phyloP scores from a whole-genome alignment of 1,140 invertebrate genomes.

The Philaenus spumarius region DNA sequence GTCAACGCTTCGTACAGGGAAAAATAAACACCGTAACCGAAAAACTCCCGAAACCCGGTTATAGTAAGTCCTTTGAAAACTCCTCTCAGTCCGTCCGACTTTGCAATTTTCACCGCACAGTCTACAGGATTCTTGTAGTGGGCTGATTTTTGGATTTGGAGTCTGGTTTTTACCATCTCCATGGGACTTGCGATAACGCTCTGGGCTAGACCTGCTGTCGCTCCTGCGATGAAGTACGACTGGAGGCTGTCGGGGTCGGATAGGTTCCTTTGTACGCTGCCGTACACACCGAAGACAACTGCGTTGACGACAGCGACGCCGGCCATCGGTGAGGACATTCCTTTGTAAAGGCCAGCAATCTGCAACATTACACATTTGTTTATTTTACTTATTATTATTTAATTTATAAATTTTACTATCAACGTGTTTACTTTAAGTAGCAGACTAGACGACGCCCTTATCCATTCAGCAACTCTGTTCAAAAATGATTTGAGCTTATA shows the following conservation, averaged over 20 bases:
- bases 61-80: conserved; percentile 67
- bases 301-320: conserved; percentile 84
- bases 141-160: conserved; percentile 38
- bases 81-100: conserved; percentile 54
- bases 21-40: conserved; percentile 66
- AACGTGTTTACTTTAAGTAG: too few relatives aligned
- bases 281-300: conserved; percentile 87
- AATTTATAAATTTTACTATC: too few relatives aligned
- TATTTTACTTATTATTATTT: too few relatives aligned
- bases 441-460: too few relatives aligned
- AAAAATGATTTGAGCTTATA: too few relatives aligned
- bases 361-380: conserved; percentile 30
- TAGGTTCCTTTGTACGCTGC: conserved; percentile 58
- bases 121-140: conserved; percentile 49
- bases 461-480: too few relatives aligned
- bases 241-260: conserved; percentile 49
- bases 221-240: conserved; percentile 66
- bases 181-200: conserved; percentile 76
- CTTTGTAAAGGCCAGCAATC: conserved; percentile 64
- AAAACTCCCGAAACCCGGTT: conserved; percentile 68
- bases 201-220: conserved; percentile 66
- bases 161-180: conserved; percentile 77
- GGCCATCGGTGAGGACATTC: conserved; percentile 77
- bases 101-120: conserved; percentile 57
- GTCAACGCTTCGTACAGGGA: conserved; percentile 66